A percentile compares a stretch with the other conserved stretches of the same genome.
phyloP scores from a whole-genome alignment of 2,113 vertebrate species.

The Hippocampus mohnikei region DNA sequence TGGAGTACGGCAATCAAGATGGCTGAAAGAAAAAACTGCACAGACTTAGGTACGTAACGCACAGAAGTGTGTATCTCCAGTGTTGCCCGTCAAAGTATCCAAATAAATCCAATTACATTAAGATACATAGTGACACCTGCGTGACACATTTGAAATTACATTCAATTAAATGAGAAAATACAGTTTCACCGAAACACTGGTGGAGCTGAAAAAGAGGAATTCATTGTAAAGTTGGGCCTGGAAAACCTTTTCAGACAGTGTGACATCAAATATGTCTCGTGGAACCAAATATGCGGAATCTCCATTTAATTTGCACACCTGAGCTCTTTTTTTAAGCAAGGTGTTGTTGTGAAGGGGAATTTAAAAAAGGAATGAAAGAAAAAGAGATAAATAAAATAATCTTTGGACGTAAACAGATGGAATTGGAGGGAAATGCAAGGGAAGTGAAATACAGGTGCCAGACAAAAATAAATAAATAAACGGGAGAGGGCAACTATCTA shows the following conservation, averaged over 20 bases:
- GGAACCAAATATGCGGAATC: slow-evolving; percentile 34
- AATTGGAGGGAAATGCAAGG: too few relatives aligned
- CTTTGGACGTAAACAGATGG: too few relatives aligned
- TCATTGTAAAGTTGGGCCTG: slow-evolving; percentile 58
- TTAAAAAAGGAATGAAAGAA: too few relatives aligned
- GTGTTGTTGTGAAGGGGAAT: too few relatives aligned
- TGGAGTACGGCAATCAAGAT: slow-evolving; percentile 4
- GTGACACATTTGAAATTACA: slow-evolving; percentile 71
- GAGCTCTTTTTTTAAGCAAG: slow-evolving; percentile 21
- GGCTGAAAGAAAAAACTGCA: not conserved
- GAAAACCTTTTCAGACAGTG: slow-evolving; percentile 65
- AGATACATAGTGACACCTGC: slow-evolving; percentile 59
- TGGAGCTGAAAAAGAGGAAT: slow-evolving; percentile 36
- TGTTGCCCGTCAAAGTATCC: too few relatives aligned
- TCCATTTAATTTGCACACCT: slow-evolving; percentile 45
- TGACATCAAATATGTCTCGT: slow-evolving; percentile 71
- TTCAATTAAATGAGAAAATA: slow-evolving; percentile 71
- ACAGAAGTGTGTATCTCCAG: too few relatives aligned
- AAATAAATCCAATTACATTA: not conserved
- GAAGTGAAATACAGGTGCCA: too few relatives aligned
- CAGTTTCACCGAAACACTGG: not conserved
- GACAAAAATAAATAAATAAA: too few relatives aligned
- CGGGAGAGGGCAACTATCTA: too few relatives aligned
- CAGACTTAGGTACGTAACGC: not conserved
- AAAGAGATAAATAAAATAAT: too few relatives aligned